Evolutionary conservation across 2,888 invertebrate genomes (phyloP), one percentile per base, ranked within the genome.

Genomic region (Polyploca ridens): DNA sequence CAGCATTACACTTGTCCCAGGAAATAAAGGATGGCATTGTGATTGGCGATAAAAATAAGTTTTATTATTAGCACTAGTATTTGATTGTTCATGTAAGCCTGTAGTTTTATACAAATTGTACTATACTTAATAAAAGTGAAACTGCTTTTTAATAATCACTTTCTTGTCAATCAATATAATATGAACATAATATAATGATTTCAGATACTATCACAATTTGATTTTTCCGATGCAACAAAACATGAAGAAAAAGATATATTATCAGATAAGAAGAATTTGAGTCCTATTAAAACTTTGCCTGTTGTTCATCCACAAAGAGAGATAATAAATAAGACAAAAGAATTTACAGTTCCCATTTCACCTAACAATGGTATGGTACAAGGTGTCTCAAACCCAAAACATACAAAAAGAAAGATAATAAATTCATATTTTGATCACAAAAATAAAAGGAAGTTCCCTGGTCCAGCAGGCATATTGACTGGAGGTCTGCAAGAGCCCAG

Each of bases 391-490:
- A 86, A 88, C 57, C 86, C 87, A 11, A 90, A 90, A 69, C 87
- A 90, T 63, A 81, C 78, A 44, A 94, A 93, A 75, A 80, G 92
- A 70, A 92, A 90, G 83, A 87, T 93, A 8, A 89, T 94, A 33
- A 83, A 88, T 75, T 87, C 89, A 41, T 86, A 88, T 73, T 94
- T 94, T 75, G 85, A 92, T 77, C 86, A 88, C 58, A 88, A 87
- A 72, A 89, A 77, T 61, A 93, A 94, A 75, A 85, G 94, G 71
- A 94, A 93, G 69, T 94, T 94, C 68, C 94, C 94, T 16, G 94
- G 94, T 0, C 94, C 94, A 27, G 94, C 94, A 59, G 94, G 94
- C 0, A 73, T 94, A 16, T 77, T 94, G n/a, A 85, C 84, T 64
- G 87, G 89, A 33, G 83, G 74, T 16, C 77, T 91, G 65, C 82